Evolutionary conservation across 2,113 vertebrate genomes (phyloP).

Genomic region (Dromaius novaehollandiae): DNA sequence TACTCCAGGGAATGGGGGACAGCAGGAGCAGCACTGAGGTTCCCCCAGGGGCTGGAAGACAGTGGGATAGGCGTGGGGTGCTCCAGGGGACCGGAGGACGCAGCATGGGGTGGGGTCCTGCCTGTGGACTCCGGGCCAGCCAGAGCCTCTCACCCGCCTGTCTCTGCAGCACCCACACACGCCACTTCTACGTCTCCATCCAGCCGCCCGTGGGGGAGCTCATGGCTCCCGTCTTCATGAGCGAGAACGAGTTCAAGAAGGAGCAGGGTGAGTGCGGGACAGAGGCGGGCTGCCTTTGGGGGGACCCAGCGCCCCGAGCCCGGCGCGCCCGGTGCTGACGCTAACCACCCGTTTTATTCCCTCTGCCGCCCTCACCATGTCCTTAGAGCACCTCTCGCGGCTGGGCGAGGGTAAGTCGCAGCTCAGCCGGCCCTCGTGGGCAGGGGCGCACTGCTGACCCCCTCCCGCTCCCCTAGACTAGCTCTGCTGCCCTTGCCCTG

Average conservation of each 20-base stretch:
- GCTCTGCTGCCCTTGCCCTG: neutral
- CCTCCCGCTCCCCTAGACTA: neutral
- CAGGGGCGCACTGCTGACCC: neutral
- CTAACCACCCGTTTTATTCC: constrained; percentile 48
- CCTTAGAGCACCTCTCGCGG: constrained; percentile 42
- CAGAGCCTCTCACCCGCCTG: rapidly evolving
- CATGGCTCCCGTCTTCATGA: constrained; percentile 93
- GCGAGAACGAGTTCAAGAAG: constrained; percentile 96
- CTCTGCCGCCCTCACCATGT: neutral
- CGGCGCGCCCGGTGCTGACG: neutral
- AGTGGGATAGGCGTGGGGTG: neutral
- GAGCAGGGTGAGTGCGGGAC: constrained; percentile 87
- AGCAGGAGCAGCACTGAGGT: neutral
- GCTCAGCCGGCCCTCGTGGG: neutral
- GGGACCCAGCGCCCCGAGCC: neutral
- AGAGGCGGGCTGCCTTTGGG: rapidly evolving
- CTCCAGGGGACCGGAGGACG: neutral
- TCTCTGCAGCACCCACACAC: constrained; percentile 85
- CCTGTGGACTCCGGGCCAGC: neutral
- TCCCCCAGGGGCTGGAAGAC: neutral
- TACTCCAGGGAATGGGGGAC: neutral
- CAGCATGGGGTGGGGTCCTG: neutral
- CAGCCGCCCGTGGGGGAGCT: constrained; percentile 96
- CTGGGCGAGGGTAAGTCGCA: constrained; percentile 60
- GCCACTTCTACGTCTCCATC: constrained; percentile 95